Evolutionary conservation across 1,140 invertebrate species (phyloP).

Genomic region (Samia ricini): DNA sequence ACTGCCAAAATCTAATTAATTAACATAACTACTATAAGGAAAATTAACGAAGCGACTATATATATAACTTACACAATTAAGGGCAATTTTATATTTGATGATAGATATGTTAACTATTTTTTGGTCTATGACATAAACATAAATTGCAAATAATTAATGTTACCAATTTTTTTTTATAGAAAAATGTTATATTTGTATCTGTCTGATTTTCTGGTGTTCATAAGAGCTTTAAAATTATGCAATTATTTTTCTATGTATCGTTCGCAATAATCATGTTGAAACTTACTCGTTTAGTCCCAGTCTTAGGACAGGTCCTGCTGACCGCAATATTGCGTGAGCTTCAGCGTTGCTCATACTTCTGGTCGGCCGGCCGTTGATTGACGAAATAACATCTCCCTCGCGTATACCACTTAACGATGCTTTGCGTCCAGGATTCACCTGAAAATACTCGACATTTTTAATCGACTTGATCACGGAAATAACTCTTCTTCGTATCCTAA

Average conservation of each 20-base stretch:
- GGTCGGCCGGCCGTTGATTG: conserved; percentile 86
- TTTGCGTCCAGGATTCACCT: conserved; percentile 92
- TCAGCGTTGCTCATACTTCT: conserved; percentile 85
- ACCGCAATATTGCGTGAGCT: conserved; percentile 85
- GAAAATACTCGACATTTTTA: conserved; percentile 45
- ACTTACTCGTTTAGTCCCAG: conserved; percentile 87
- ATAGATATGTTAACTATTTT: too few species aligned
- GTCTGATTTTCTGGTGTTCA: neutral
- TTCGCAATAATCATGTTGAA: neutral
- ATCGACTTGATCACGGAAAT: neutral
- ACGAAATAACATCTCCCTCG: conserved; percentile 88
- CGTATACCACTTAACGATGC: conserved; percentile 86
- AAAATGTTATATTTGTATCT: too few species aligned
- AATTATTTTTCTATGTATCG: neutral
- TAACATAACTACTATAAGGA: neutral
- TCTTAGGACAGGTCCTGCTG: conserved; percentile 82
- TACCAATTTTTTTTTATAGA: too few species aligned
- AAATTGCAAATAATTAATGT: too few species aligned
- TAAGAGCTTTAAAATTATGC: neutral
- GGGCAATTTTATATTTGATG: neutral
- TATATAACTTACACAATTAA: neutral
- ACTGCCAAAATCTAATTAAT: too few species aligned
- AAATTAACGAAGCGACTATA: neutral
- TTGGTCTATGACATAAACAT: too few species aligned
- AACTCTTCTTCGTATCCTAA: neutral